phyloP scores from a whole-genome alignment of 1,140 invertebrate species.

The Euura saliciscinereae region DNA sequence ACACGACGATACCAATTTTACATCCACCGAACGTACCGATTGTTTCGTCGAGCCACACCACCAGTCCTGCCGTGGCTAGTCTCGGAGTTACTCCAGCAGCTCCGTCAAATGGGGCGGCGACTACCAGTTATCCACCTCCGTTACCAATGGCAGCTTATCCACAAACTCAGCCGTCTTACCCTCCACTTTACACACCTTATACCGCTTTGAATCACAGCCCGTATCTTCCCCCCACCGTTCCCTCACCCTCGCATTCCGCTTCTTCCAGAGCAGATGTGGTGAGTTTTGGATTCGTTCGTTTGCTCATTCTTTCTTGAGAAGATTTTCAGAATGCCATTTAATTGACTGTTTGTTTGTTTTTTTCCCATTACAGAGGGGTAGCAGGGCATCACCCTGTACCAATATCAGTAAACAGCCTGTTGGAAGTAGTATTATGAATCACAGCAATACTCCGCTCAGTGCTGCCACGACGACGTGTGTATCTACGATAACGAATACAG shows the following conservation, averaged over 20 bases:
- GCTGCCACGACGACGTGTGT: slow-evolving; percentile 56
- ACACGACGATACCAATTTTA: slow-evolving; percentile 8
- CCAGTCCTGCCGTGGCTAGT: slow-evolving; percentile 64
- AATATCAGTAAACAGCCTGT: slow-evolving; percentile 52
- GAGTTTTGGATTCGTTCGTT: slow-evolving; percentile 36
- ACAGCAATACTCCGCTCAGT: slow-evolving; percentile 53
- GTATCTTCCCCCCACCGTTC: slow-evolving; percentile 64
- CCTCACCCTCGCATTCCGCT: slow-evolving; percentile 68
- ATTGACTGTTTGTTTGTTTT: neutral
- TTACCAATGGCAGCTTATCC: slow-evolving; percentile 63
- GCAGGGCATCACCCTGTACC: slow-evolving; percentile 55
- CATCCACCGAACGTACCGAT: slow-evolving; percentile 62
- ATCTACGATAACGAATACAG: slow-evolving; percentile 57
- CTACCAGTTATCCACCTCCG: slow-evolving; percentile 54
- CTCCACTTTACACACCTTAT: slow-evolving; percentile 76
- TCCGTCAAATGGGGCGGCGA: slow-evolving; percentile 61
- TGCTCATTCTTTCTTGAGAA: neutral
- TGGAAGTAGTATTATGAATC: slow-evolving; percentile 46
- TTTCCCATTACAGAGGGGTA: slow-evolving; percentile 47
- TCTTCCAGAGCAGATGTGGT: slow-evolving; percentile 68
- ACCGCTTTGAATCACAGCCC: slow-evolving; percentile 71
- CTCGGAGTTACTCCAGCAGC: slow-evolving; percentile 59
- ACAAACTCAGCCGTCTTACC: slow-evolving; percentile 69
- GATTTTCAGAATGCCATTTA: neutral
- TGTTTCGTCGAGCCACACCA: slow-evolving; percentile 60